Base-by-base conservation (phyloP, 2,888 invertebrate genomes). In the Napeogenes inachia region DNA sequence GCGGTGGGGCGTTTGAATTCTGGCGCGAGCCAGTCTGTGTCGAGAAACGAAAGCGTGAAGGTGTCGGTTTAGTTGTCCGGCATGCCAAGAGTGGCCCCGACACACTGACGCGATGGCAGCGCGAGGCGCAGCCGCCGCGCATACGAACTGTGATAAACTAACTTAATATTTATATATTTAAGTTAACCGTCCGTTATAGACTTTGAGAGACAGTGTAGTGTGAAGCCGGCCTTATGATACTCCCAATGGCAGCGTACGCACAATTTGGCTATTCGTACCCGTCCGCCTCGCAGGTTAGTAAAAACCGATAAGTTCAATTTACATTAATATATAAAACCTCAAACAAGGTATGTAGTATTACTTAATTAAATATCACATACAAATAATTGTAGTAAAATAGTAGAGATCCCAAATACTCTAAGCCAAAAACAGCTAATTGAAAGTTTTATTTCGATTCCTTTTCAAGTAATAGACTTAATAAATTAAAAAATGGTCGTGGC, bases 201-300 rank as follows among this genome's bases (percentile, higher is more conserved):
- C 89, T 88, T 89, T 77, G 83, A 87, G 83, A 88, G 88, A 88
- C 88, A 89, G 89, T 89, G 82, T 78, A 82, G 82, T 84, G 89
- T 87, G 87, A 88, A 89, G 82, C 89, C 89, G 89, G 84, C 89
- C 89, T 82, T 88, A 89, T 90, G 89, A 89, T 89, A 89, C 87
- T 89, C 87, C 89, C 89, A 76, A 91, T 91, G 91, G 91, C 97
- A 87, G 95, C 96, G 78, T 97, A 97, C 91, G 94, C 97, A 84
- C 97, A 97, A 92, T 97, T 97, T 91, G 96, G 97, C 92, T 97
- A 97, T 89, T 93, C 95, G 79, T 97, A 97, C 92, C 95, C 96
- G 93, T 93, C 97, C 93, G 95, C 96, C 83, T 95, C 96, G 79
- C 97, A 97, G 96, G 97, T 97, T 91, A 92, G 93, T 88, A 13